A percentile compares a stretch with the other conserved stretches of the same genome.
These are phyloP conservation scores for Catharus bicknelli DNA, from an alignment of 2,113 vertebrate species.

Conservation along the genomic window DNA sequence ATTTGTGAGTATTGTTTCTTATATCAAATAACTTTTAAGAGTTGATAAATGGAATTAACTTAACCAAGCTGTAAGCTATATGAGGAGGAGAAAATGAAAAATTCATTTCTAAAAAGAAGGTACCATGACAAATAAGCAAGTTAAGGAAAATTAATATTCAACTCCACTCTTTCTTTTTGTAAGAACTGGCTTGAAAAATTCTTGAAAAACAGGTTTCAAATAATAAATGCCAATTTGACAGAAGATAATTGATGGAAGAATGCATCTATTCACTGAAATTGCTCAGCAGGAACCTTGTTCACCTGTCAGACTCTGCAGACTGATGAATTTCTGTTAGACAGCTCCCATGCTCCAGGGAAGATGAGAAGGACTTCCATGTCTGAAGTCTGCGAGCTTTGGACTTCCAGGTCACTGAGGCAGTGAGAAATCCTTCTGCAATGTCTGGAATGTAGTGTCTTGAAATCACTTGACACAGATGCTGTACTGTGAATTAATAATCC, in stretches of 20 bases:
- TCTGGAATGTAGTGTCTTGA: background rate
- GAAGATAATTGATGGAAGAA: conserved; percentile 2
- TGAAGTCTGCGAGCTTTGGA: background rate
- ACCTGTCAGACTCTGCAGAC: conserved; percentile 15
- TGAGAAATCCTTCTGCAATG: background rate
- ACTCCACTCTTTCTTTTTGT: background rate
- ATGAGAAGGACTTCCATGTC: background rate
- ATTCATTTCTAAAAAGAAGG: background rate
- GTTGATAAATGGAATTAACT: background rate
- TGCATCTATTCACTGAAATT: background rate
- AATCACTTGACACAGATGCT: background rate
- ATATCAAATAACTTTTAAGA: background rate
- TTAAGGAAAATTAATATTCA: conserved; percentile 23
- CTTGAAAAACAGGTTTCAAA: background rate
- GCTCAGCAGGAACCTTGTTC: conserved; percentile 20
- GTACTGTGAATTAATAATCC: background rate
- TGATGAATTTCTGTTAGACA: conserved; percentile 8
- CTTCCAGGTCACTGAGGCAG: background rate
- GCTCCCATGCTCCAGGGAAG: background rate
- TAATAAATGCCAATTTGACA: background rate
- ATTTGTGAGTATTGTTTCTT: background rate
- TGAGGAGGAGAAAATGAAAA: background rate
- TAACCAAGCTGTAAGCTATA: background rate
- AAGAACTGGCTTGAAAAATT: background rate
- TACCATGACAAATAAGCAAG: background rate